These are phyloP conservation scores for Cyphomyrus plagiostoma DNA, from an alignment of 2,113 vertebrate species.

Conservation along the genomic window DNA sequence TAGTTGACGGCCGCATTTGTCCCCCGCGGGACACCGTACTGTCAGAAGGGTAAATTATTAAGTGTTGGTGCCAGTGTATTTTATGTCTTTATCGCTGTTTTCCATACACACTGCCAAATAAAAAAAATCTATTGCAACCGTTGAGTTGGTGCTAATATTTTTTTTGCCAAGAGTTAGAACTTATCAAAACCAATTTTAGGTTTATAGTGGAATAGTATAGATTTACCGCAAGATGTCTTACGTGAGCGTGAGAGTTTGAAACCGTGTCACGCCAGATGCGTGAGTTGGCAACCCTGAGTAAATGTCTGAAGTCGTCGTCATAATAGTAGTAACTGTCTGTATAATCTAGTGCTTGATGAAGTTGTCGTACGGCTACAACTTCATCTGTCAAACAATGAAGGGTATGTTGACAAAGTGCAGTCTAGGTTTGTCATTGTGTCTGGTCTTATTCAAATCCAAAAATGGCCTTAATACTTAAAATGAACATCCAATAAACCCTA, in stretches of 20 bases:
- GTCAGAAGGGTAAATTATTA: not conserved
- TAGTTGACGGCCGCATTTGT: not conserved
- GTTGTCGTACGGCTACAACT: not conserved
- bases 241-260: not conserved
- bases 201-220: not conserved
- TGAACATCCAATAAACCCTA: not conserved
- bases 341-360: not conserved
- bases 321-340: not conserved
- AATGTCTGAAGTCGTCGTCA: not conserved
- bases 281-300: not conserved
- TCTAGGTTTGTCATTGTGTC: not conserved
- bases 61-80: not conserved
- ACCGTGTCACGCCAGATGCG: not conserved
- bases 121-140: not conserved
- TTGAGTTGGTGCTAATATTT: not conserved
- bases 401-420: not conserved
- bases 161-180: not conserved
- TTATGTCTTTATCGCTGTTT: not conserved
- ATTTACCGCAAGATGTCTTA: not conserved
- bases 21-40: not conserved
- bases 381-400: not conserved
- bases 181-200: not conserved
- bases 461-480: not conserved
- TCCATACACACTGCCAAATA: constrained; percentile 2
- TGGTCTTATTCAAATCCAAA: not conserved